These are phyloP conservation scores for Chirona hameri DNA, from an alignment of 2,888 invertebrate species.

Conservation along the genomic window DNA sequence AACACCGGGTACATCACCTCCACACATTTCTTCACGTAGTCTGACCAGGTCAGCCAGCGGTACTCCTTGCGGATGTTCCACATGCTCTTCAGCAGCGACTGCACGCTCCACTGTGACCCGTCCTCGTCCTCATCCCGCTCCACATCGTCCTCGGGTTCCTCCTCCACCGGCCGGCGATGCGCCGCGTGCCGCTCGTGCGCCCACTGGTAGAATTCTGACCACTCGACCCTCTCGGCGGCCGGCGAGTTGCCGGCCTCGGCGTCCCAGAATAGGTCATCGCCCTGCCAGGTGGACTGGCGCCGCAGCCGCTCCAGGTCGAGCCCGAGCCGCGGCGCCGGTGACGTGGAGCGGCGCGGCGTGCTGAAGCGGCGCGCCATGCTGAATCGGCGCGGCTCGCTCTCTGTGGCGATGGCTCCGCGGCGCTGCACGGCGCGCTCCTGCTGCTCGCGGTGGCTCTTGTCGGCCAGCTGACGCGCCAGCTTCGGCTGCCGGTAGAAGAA, in stretches of 20 bases:
- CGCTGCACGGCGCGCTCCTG: not conserved
- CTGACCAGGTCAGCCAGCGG: not conserved
- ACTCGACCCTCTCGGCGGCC: not conserved
- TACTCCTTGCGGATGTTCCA: constrained; percentile 26
- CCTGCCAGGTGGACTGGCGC: not conserved
- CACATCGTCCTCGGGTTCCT: not conserved
- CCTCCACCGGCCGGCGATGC: not conserved
- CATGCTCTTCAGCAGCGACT: not conserved
- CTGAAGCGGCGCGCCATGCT: too few species aligned
- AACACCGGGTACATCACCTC: constrained; percentile 5
- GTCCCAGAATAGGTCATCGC: constrained; percentile 6
- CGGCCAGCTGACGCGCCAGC: not conserved
- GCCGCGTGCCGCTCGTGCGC: constrained; percentile 4
- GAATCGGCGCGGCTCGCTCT: too few species aligned
- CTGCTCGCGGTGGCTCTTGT: not conserved
- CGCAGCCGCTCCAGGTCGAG: not conserved
- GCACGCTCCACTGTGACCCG: not conserved
- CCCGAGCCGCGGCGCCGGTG: not conserved
- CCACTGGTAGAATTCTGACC: constrained; percentile 1
- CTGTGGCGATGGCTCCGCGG: not conserved
- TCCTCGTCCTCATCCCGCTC: not conserved
- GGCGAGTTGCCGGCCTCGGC: not conserved
- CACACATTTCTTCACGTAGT: not conserved
- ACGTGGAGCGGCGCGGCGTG: too few species aligned
- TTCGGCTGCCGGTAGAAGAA: constrained; percentile 25